These are phyloP conservation scores for Alitta virens DNA, from an alignment of 2,888 invertebrate genomes.

Conservation along the genomic window DNA sequence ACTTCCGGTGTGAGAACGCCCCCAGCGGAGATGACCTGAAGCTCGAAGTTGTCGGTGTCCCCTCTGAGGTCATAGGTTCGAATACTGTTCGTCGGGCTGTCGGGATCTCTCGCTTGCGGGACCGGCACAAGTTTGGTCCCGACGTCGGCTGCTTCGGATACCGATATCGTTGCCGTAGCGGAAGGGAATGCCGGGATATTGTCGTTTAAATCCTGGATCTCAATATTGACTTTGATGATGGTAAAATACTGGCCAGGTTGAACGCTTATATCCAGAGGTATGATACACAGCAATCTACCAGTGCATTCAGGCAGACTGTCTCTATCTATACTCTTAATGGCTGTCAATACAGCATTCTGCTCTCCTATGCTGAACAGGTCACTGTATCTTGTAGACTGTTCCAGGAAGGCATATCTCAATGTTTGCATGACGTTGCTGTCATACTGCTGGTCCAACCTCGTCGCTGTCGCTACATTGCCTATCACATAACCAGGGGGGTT, in stretches of 20 bases:
- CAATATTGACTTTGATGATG: slow-evolving; percentile 9
- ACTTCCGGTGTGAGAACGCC: slow-evolving; percentile 7
- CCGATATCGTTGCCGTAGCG: slow-evolving; percentile 4
- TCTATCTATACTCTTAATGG: background rate
- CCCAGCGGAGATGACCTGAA: background rate
- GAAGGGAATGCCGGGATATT: slow-evolving; percentile 14
- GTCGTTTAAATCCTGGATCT: slow-evolving; percentile 15
- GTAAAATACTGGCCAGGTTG: slow-evolving; percentile 5
- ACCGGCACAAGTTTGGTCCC: slow-evolving; percentile 22
- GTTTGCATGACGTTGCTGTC: background rate
- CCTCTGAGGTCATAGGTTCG: slow-evolving; percentile 17
- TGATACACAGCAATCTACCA: background rate
- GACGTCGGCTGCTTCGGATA: slow-evolving; percentile 22
- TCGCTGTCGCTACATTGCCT: slow-evolving; percentile 55
- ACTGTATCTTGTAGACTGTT: slow-evolving; percentile 11
- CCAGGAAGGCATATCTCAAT: slow-evolving; percentile 26
- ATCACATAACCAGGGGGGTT: slow-evolving; percentile 35
- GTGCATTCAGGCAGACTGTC: background rate
- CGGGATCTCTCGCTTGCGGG: slow-evolving; percentile 26
- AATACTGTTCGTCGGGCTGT: slow-evolving; percentile 22
- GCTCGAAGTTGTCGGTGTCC: background rate
- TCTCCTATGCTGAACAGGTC: background rate
- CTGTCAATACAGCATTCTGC: background rate
- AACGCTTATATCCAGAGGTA: slow-evolving; percentile 9
- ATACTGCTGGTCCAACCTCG: slow-evolving; percentile 16